A percentile compares a stretch with the other conserved stretches of the same genome.
phyloP scores from a whole-genome alignment of 2,113 vertebrate species.

The Epinephelus moara region DNA sequence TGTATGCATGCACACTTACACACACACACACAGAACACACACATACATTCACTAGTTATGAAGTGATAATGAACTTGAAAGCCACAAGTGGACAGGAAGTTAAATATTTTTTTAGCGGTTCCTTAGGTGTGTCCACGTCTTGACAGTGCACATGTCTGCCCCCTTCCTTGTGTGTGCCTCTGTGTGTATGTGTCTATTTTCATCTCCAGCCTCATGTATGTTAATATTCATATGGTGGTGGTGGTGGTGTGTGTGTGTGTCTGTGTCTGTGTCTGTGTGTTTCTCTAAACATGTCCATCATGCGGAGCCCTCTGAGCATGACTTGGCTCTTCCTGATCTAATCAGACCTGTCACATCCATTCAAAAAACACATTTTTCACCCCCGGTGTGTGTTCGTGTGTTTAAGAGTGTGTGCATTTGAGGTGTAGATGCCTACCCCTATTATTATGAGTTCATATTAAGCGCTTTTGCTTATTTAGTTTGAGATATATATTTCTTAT shows the following conservation, averaged over 20 bases:
- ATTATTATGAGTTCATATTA: conserved; percentile 62
- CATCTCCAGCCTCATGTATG: conserved; percentile 66
- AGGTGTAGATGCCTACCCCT: conserved; percentile 42
- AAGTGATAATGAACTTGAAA: conserved; percentile 48
- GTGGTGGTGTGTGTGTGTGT: conserved; percentile 28
- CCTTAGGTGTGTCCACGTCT: conserved; percentile 38
- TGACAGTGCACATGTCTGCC: conserved; percentile 22
- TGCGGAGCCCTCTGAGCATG: conserved; percentile 70
- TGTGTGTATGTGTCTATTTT: conserved; percentile 58
- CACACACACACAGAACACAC: conserved; percentile 11
- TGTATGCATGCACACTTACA: neutral
- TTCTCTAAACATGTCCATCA: conserved; percentile 79
- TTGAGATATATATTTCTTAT: conserved; percentile 41
- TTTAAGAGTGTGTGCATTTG: conserved; percentile 42
- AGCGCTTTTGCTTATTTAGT: conserved; percentile 47
- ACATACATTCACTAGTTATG: neutral
- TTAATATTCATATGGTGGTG: conserved; percentile 78
- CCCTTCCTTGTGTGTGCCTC: neutral
- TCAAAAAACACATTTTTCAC: conserved; percentile 80
- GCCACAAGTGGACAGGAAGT: conserved; percentile 61
- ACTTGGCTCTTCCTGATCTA: conserved; percentile 83
- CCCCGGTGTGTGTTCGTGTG: conserved; percentile 40
- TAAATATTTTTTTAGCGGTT: conserved; percentile 65
- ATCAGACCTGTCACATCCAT: conserved; percentile 77
- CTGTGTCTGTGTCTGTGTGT: conserved; percentile 54